phyloP scores from a whole-genome alignment of 2,888 invertebrate genomes.

The Adelphocoris suturalis region DNA sequence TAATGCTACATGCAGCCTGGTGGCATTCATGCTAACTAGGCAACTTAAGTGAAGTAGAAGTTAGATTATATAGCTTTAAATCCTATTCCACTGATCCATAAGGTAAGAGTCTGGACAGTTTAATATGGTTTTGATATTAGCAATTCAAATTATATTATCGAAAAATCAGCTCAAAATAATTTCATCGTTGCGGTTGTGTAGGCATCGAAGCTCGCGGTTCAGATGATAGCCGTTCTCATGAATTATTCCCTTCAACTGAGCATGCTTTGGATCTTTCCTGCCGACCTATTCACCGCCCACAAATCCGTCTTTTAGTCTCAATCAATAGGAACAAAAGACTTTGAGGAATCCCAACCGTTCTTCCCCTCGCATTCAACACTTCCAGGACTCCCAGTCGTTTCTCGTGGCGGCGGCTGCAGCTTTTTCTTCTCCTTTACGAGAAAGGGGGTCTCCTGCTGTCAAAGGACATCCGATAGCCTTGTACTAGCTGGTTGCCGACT shows the following conservation, averaged over 20 bases:
- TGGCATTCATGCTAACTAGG: too few relatives aligned
- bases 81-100: too few relatives aligned
- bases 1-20: too few relatives aligned
- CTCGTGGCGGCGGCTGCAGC: not conserved
- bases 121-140: too few relatives aligned
- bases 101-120: too few relatives aligned
- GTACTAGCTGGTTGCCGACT: not conserved
- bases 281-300: conserved; percentile 24
- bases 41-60: too few relatives aligned
- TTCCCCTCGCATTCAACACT: conserved; percentile 33
- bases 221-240: not conserved
- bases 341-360: not conserved
- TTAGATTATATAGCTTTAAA: too few relatives aligned
- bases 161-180: too few relatives aligned
- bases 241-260: not conserved
- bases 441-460: not conserved
- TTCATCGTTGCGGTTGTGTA: too few relatives aligned
- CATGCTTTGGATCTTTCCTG: not conserved
- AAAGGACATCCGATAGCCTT: conserved; percentile 27
- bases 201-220: too few relatives aligned
- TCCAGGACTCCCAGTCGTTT: conserved; percentile 34
- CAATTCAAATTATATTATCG: too few relatives aligned
- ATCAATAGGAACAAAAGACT: conserved; percentile 35
- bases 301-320: not conserved
- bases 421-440: not conserved